A percentile compares a stretch with the other conserved stretches of the same genome.
Conservation (phyloP, 2,113 vertebrate species). For the Pogona vitticeps region DNA sequence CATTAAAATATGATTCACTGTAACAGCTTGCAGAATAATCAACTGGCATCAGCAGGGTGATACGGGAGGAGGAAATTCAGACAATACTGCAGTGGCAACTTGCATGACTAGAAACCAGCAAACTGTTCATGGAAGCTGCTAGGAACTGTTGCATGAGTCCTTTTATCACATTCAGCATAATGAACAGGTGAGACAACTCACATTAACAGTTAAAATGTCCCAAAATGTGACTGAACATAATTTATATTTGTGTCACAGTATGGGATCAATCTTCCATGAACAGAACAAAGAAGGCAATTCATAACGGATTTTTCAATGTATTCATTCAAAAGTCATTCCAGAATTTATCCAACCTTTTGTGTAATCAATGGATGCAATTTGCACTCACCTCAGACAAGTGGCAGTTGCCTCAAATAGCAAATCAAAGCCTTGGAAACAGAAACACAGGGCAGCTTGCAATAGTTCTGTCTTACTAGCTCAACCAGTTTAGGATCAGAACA, state of each 20-base stretch:
- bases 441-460: background rate
- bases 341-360: constrained; percentile 7
- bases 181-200: background rate
- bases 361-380: background rate
- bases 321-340: constrained; percentile 17
- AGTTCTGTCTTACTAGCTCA: background rate
- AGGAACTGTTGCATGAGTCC: background rate
- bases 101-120: background rate
- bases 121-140: background rate
- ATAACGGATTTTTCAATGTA: background rate
- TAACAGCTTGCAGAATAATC: background rate
- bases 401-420: background rate
- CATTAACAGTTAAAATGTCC: background rate
- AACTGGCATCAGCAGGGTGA: background rate
- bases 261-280: constrained; percentile 32
- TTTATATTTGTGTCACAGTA: constrained; percentile 20
- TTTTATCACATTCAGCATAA: background rate
- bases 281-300: constrained; percentile 35
- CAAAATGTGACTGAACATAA: background rate
- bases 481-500: background rate
- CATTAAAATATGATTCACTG: background rate
- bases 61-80: background rate
- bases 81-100: background rate
- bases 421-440: background rate
- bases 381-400: background rate